Evolutionary conservation across 2,888 invertebrate species (phyloP), one percentile per base, ranked within the genome.

Genomic region (Imbricaverruca yamaguchii): DNA sequence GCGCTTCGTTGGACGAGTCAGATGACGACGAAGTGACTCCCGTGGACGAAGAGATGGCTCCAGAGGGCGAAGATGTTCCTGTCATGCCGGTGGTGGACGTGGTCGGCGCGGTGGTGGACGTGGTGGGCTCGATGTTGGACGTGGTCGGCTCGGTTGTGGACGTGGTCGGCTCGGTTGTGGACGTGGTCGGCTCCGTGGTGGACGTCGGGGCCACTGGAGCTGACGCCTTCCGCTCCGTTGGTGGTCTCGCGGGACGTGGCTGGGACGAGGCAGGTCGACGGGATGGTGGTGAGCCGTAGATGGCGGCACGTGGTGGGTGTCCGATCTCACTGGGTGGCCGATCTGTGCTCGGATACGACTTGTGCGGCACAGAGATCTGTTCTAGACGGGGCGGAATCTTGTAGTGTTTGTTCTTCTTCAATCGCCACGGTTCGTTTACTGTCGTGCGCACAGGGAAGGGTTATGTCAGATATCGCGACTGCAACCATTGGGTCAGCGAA

Each of bases 261-360:
- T 18, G 53, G 10, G 53, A 21, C 55, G 74, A 74, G 21, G 21
- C 21, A 21, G 53, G 21, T 0, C 18, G 10, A 1, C 21, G 53
- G 8, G 65, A 65, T 55, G 74, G 74, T 3, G 74, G 74, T 6
- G 15, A 18, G 55, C 74, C 74, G 55, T 74, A 74, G 39, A 74
- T 23, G 18, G 74, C 74, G 21, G 74, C 74, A 9, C 74, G 74
- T 9, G 74, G 74, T 55, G 74, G 74, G 74, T 55, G 74, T 21
- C 74, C 74, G 74, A 74, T 74, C 74, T 74, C 55, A 55, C 74
- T 74, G 74, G 55, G 18, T 11, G 74, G 74, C 74, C 74, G 74
- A 55, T 74, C 74, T 18, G 74, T 74, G 21, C 74, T 74, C 55
- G 74, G 74, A 11, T 74, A 53, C 74, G 55, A 4, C 55, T 74